Conservation (phyloP, 37 sponge, comb jelly and placozoan genomes). For the Crambe crambe region DNA sequence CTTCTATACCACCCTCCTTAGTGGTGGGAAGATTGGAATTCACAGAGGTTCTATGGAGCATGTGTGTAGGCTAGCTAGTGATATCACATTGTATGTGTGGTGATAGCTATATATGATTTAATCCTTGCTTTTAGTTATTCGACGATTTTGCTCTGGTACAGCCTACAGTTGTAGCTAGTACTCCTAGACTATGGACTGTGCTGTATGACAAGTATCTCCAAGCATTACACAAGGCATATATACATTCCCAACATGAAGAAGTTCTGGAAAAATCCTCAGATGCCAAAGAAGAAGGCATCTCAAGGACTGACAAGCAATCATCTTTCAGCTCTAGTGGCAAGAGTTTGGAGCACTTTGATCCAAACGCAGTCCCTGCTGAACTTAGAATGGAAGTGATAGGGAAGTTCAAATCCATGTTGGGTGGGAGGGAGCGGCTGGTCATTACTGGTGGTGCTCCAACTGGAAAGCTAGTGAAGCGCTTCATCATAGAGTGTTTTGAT, state of each 20-base stretch:
- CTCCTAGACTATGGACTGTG: slow-evolving; percentile 55
- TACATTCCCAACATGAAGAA: neutral
- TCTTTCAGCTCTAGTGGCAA: no score
- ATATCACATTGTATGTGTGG: neutral
- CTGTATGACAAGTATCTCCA: slow-evolving; percentile 62
- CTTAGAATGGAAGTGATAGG: slow-evolving; percentile 28
- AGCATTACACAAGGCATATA: slow-evolving; percentile 31
- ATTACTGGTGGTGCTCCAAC: slow-evolving; percentile 64
- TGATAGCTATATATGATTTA: neutral
- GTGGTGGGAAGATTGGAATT: slow-evolving; percentile 53
- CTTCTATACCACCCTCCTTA: slow-evolving; percentile 20
- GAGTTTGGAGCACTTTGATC: slow-evolving; percentile 7
- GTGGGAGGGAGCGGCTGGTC: slow-evolving; percentile 35
- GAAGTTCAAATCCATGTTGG: slow-evolving; percentile 32
- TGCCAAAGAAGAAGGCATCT: neutral
- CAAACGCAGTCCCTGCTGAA: slow-evolving; percentile 6
- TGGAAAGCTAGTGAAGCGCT: slow-evolving; percentile 25
- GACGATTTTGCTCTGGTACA: slow-evolving; percentile 61
- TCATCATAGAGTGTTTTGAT: slow-evolving; percentile 18
- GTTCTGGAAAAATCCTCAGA: neutral
- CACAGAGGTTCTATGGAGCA: slow-evolving; percentile 64
- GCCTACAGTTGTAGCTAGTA: slow-evolving; percentile 59
- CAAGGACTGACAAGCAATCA: no score
- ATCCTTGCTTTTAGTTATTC: slow-evolving; percentile 28
- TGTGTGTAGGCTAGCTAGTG: slow-evolving; percentile 16